phyloP scores from a whole-genome alignment of 1,140 invertebrate species.

The Cephus cinctus region DNA sequence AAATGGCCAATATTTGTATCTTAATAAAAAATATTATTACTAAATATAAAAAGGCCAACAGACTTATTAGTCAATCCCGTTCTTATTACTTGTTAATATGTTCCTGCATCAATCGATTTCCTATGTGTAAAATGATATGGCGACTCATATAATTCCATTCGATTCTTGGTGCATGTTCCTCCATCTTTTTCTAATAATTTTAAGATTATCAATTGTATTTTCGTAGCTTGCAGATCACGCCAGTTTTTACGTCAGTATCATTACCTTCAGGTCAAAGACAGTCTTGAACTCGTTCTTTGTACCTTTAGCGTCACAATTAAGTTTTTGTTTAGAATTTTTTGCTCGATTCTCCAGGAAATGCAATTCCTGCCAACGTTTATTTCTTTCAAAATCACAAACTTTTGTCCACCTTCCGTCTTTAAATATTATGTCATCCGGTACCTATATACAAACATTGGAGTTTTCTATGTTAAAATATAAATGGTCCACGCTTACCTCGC shows the following conservation, averaged over 20 bases:
- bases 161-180: slow-evolving; percentile 24
- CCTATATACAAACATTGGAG: slow-evolving; percentile 14
- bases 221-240: not conserved
- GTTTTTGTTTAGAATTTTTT: slow-evolving; percentile 32
- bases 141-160: slow-evolving; percentile 38
- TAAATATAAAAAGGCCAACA: not conserved
- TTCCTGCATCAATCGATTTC: slow-evolving; percentile 17
- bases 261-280: slow-evolving; percentile 29
- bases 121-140: slow-evolving; percentile 11
- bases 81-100: slow-evolving; percentile 28
- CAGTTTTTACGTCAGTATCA: too few species aligned
- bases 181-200: slow-evolving; percentile 15
- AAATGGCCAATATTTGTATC: slow-evolving; percentile 38
- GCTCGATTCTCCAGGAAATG: slow-evolving; percentile 29
- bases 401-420: slow-evolving; percentile 26
- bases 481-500: slow-evolving; percentile 13
- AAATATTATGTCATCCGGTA: slow-evolving; percentile 24
- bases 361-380: slow-evolving; percentile 30
- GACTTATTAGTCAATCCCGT: not conserved
- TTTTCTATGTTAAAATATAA: too few species aligned
- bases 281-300: slow-evolving; percentile 21
- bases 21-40: slow-evolving; percentile 8
- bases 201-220: not conserved
- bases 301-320: slow-evolving; percentile 20
- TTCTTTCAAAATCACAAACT: slow-evolving; percentile 24